Conservation (phyloP, 2,888 invertebrate species). For the Drosophila acutilabella region DNA sequence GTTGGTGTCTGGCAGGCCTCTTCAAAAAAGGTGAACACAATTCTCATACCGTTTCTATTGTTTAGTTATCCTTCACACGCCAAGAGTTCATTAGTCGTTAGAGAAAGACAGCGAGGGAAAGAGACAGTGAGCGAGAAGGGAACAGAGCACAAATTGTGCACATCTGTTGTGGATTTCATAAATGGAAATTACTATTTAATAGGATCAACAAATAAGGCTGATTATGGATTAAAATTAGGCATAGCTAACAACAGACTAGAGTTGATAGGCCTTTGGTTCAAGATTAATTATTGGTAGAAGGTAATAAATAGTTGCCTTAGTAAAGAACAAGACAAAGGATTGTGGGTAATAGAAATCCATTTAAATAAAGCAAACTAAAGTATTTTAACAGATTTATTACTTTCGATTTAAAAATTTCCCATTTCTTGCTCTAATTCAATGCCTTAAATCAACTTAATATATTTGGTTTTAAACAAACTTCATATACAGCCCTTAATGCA, state of each 20-base stretch:
- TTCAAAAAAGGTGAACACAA: slow-evolving; percentile 60
- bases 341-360: not conserved
- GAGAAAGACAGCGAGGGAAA: not conserved
- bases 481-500: slow-evolving; percentile 16
- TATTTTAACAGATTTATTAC: too few relatives aligned
- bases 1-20: slow-evolving; percentile 44
- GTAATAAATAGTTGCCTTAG: slow-evolving; percentile 18
- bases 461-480: slow-evolving; percentile 10
- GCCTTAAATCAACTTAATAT: slow-evolving; percentile 6
- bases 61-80: slow-evolving; percentile 65
- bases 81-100: slow-evolving; percentile 67
- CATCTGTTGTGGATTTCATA: slow-evolving; percentile 58
- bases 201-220: slow-evolving; percentile 38
- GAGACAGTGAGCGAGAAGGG: not conserved
- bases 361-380: not conserved
- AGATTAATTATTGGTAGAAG: slow-evolving; percentile 26
- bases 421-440: not conserved
- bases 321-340: not conserved
- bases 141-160: slow-evolving; percentile 33
- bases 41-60: slow-evolving; percentile 31
- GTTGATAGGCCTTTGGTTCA: slow-evolving; percentile 7
- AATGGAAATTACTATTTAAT: slow-evolving; percentile 63
- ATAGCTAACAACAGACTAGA: slow-evolving; percentile 9
- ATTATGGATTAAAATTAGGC: slow-evolving; percentile 26
- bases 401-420: too few relatives aligned